Percentiles rank a stretch among this genome's conserved stretches.
These are phyloP conservation scores for Stegodyphus mimosarum DNA, from an alignment of 1,140 invertebrate genomes.

Conservation along the genomic window DNA sequence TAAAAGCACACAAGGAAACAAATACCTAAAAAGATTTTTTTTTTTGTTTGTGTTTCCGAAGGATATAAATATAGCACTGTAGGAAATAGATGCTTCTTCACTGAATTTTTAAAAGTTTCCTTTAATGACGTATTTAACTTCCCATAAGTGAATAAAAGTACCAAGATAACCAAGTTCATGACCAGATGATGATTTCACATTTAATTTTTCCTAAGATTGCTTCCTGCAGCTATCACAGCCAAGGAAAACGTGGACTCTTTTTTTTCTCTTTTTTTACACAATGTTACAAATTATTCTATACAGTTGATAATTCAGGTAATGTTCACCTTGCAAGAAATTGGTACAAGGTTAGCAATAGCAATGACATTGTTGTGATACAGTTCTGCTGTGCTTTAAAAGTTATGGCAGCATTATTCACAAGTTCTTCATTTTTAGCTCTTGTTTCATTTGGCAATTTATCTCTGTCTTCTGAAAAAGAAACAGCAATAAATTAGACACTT, in stretches of 20 bases:
- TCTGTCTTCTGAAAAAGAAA: conserved; percentile 77
- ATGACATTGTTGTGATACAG: conserved; percentile 29
- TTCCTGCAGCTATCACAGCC: conserved; percentile 60
- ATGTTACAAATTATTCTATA: conserved; percentile 18
- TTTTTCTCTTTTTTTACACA: conserved; percentile 28
- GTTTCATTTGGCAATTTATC: conserved; percentile 87
- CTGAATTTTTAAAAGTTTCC: no score
- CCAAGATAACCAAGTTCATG: conserved; percentile 40
- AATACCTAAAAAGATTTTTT: no score
- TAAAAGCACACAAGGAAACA: no score
- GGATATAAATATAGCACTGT: no score
- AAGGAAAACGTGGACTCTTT: conserved; percentile 28
- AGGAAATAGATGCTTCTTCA: no score
- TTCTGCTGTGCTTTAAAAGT: conserved; percentile 35
- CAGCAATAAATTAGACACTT: not conserved
- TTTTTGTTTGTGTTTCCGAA: no score
- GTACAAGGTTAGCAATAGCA: conserved; percentile 41
- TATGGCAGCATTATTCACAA: conserved; percentile 75
- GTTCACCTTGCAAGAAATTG: conserved; percentile 53
- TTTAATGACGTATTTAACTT: no score
- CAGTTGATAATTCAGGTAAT: not conserved
- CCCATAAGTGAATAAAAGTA: not conserved
- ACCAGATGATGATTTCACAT: conserved; percentile 42
- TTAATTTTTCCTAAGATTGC: not conserved
- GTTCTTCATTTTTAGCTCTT: conserved; percentile 90